Evolutionary conservation across 2,113 vertebrate genomes (phyloP), one percentile per base, ranked within the genome.

Genomic region (Dipodomys spectabilis): DNA sequence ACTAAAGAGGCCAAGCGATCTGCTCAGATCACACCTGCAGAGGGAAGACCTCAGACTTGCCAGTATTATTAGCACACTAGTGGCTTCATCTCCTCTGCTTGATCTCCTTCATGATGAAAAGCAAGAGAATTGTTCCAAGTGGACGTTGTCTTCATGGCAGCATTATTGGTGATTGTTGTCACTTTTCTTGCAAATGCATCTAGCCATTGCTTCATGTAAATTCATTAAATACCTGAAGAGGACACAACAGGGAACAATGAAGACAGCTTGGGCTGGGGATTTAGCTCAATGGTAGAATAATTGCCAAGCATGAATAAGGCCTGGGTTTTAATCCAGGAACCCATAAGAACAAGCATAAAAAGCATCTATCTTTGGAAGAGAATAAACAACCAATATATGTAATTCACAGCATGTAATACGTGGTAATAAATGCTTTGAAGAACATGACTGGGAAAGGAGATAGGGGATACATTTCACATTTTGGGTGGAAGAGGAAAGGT

Each of bases 141-240:
- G 18, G 20, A 68, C 71, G 30, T 67, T 65, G 44, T 62, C n/a
- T 39, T 62, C 45, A 68, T 64, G 23, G 64, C 65, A 32, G 68
- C 72, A 71, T 68, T 44, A 32, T 53, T 71, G 68, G n/a, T 67
- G 68, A 22, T 23, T 28, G 15, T 77, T 81, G 23, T 49, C 23
- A 80, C 77, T 86, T 90, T 62, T 65, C 62, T 23, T 79, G 67
- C 68, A 32, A 87, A 82, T 28, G 45, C 62, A 82, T 74, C 72
- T 18, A 2, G 39, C 69, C 20, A 5, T 74, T 68, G 22, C 64
- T 82, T 49, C 90, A 2, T 30, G 9, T 84, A 20, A 75, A 78
- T 45, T 49, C 4, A 67, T 3, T 65, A 57, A 68, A 49, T 20
- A 65, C 25, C 23, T 25, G 64, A 49, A 18, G 15, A 77, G 57